Conservation (phyloP, 2,888 invertebrate species). For the Caenorhabditis drosophilae region DNA sequence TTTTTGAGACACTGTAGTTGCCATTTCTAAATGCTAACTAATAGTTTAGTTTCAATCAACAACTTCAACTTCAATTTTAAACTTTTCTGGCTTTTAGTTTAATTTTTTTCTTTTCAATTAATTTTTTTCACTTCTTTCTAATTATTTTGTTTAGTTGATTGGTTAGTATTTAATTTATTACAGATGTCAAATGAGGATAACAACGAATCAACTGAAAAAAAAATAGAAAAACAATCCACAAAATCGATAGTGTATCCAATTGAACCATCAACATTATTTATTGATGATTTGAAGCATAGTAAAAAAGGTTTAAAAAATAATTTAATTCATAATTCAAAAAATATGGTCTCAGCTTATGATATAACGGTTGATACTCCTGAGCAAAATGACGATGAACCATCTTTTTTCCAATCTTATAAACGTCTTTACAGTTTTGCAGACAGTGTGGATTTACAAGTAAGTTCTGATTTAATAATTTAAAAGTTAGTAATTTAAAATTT, state of each 20-base stretch:
- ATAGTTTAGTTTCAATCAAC: too few species aligned
- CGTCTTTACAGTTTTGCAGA: constrained; percentile 52
- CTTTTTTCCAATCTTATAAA: constrained; percentile 38
- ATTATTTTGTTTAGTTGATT: too few species aligned
- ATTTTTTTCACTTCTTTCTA: neutral
- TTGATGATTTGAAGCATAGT: constrained; percentile 45
- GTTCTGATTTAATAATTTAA: neutral
- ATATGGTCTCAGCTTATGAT: constrained; percentile 29
- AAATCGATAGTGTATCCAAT: constrained; percentile 42
- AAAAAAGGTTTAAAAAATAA: constrained; percentile 34
- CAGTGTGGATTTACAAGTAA: constrained; percentile 48
- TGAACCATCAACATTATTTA: constrained; percentile 41
- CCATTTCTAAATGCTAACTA: too few species aligned
- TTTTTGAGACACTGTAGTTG: too few species aligned
- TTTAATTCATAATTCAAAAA: neutral
- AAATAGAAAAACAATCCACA: constrained; percentile 9
- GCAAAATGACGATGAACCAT: neutral
- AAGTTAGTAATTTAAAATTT: too few species aligned
- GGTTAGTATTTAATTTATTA: too few species aligned
- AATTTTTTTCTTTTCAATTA: neutral
- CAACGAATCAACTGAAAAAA: too few species aligned
- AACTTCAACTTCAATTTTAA: too few species aligned
- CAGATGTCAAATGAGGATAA: constrained; percentile 7
- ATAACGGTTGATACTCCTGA: constrained; percentile 21
- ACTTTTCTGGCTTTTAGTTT: too few species aligned